Conservation (phyloP, 2,888 invertebrate genomes). For the Zhuqinia jingwanae region DNA sequence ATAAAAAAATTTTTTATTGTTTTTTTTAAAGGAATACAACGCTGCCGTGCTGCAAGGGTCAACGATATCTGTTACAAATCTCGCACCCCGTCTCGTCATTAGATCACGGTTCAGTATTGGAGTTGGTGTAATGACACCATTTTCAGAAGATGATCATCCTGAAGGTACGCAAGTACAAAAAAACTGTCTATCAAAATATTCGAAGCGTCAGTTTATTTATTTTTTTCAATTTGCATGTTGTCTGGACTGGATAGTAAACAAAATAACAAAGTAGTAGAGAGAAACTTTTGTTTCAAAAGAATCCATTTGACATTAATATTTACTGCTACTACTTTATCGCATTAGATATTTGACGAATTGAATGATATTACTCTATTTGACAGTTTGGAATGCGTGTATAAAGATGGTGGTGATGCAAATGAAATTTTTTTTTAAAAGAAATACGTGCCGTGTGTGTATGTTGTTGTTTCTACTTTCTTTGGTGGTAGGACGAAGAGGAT, state of each 20-base stretch:
- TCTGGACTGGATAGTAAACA: conserved; percentile 27
- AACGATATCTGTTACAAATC: conserved; percentile 76
- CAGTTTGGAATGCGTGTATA: conserved; percentile 16
- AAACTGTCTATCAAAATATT: conserved; percentile 5
- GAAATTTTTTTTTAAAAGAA: too few species aligned
- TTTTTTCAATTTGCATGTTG: not conserved
- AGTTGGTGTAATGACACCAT: conserved; percentile 79
- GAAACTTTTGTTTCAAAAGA: not conserved
- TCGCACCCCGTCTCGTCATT: conserved; percentile 77
- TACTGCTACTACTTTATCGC: conserved; percentile 31
- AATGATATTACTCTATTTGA: conserved; percentile 5
- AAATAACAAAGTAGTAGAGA: not conserved
- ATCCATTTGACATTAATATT: not conserved
- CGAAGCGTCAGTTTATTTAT: too few species aligned
- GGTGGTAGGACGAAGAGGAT: not conserved
- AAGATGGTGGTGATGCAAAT: not conserved
- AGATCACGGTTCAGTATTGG: conserved; percentile 78
- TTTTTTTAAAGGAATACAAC: conserved; percentile 75
- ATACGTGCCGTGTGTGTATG: too few species aligned
- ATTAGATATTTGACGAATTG: conserved; percentile 12
- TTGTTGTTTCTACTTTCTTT: too few species aligned
- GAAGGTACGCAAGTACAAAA: conserved; percentile 65
- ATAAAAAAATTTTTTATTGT: conserved; percentile 49
- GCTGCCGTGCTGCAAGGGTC: conserved; percentile 78
- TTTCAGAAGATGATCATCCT: conserved; percentile 76